Evolutionary conservation across 2,113 vertebrate species (phyloP).

Genomic region (Sinosuthora webbiana): DNA sequence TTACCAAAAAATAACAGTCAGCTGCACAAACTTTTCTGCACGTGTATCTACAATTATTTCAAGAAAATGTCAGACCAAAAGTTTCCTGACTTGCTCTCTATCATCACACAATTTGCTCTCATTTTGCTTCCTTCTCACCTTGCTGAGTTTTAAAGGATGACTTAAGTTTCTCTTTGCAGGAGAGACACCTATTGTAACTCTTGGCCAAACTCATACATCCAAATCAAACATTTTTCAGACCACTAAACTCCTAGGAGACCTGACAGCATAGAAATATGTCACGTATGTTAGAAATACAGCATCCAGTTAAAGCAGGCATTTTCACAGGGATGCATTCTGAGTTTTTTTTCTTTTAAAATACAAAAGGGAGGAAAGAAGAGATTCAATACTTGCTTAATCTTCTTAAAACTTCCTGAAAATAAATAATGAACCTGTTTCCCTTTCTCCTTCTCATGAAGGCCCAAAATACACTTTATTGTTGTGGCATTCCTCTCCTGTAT

Average conservation of each 20-base stretch:
- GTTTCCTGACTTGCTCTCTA: background rate
- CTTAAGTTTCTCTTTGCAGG: background rate
- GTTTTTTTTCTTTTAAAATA: background rate
- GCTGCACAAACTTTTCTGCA: background rate
- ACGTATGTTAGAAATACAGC: background rate
- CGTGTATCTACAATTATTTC: background rate
- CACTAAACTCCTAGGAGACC: background rate
- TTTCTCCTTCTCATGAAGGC: background rate
- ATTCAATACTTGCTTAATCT: background rate
- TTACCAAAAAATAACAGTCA: background rate
- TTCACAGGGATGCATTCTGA: background rate
- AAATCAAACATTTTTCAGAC: background rate
- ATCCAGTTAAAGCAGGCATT: background rate
- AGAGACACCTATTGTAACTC: background rate
- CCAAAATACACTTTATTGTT: background rate
- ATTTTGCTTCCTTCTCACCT: background rate
- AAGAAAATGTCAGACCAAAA: background rate
- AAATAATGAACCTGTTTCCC: background rate
- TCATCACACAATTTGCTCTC: background rate
- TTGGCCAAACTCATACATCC: background rate
- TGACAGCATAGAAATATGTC: background rate
- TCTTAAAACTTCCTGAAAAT: background rate
- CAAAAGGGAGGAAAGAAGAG: background rate
- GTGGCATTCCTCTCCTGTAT: background rate
- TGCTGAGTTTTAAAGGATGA: background rate